Percentiles rank a stretch among this genome's conserved stretches.
These are phyloP conservation scores for Mixornis gularis DNA, from an alignment of 2,113 vertebrate species.

Conservation along the genomic window DNA sequence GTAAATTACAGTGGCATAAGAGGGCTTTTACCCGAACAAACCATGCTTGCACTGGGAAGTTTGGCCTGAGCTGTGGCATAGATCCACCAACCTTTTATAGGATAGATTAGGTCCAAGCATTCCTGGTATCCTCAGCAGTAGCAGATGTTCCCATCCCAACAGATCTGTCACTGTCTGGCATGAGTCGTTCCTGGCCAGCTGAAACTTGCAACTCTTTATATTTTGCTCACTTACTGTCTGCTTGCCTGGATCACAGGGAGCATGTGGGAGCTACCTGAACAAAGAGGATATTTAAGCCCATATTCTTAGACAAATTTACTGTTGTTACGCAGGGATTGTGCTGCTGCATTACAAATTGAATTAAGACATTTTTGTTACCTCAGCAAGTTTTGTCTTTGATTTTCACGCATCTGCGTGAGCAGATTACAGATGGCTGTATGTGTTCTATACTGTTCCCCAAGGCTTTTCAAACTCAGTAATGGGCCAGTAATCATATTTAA, in stretches of 20 bases:
- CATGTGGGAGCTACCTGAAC: not conserved
- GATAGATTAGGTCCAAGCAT: slow-evolving; percentile 8
- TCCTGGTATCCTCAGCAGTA: slow-evolving; percentile 41
- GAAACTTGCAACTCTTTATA: slow-evolving; percentile 8
- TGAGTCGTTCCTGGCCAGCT: slow-evolving; percentile 2
- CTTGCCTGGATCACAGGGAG: not conserved
- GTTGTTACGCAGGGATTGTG: accelerated
- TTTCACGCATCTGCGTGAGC: not conserved
- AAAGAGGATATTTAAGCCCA: not conserved
- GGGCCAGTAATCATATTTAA: not conserved
- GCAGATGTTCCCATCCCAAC: not conserved
- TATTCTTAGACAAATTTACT: not conserved
- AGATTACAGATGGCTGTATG: not conserved
- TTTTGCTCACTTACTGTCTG: not conserved
- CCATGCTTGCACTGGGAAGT: not conserved
- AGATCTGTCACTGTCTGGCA: slow-evolving; percentile 24
- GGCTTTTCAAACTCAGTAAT: not conserved
- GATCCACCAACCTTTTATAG: not conserved
- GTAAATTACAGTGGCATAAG: not conserved
- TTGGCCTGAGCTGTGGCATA: not conserved
- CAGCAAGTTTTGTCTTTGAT: not conserved
- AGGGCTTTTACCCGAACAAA: not conserved
- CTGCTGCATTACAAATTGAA: not conserved
- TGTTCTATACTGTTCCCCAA: not conserved
- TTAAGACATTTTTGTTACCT: not conserved